Evolutionary conservation across 2,113 vertebrate species (phyloP).

Genomic region (human): DNA sequence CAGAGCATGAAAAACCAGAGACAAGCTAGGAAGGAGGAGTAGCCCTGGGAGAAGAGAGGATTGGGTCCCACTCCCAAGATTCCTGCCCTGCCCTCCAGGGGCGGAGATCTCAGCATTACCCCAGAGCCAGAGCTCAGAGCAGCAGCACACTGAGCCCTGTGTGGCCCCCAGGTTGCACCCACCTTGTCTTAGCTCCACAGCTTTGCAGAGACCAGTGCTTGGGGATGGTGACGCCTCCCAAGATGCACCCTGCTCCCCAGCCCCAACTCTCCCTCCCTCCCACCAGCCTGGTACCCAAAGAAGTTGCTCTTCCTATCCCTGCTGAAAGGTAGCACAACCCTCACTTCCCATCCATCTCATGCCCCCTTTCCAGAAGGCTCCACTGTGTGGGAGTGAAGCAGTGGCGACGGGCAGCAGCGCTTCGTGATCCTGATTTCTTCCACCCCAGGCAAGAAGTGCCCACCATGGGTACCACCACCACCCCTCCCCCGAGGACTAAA

Average conservation of each 20-base stretch:
- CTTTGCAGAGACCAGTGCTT: not conserved
- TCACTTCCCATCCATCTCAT: not conserved
- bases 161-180: not conserved
- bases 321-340: not conserved
- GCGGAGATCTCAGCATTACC: not conserved
- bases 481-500: not conserved
- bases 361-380: not conserved
- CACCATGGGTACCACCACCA: not conserved
- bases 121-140: not conserved
- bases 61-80: not conserved
- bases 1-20: not conserved
- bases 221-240: not conserved
- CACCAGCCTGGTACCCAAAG: not conserved
- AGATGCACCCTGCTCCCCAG: not conserved
- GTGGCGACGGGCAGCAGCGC: accelerated
- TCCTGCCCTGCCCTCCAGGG: not conserved
- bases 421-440: not conserved
- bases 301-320: not conserved
- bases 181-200: slow-evolving; percentile 49
- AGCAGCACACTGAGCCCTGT: not conserved
- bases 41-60: not conserved
- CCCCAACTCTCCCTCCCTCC: not conserved
- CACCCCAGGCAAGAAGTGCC: not conserved
- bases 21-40: not conserved
- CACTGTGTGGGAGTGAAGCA: not conserved